phyloP scores from a whole-genome alignment of 2,888 invertebrate species.

The Cephus rjabovi region DNA sequence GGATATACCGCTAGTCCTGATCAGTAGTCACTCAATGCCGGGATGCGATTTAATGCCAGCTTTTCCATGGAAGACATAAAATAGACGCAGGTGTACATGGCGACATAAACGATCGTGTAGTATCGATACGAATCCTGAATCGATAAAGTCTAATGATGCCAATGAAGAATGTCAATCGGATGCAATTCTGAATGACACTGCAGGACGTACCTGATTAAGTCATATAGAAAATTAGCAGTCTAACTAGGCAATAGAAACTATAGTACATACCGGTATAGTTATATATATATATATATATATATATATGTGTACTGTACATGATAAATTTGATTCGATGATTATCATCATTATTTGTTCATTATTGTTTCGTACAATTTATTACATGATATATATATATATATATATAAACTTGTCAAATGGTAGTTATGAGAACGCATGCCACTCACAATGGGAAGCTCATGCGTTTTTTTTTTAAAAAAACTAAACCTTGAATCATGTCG shows the following conservation, averaged over 20 bases:
- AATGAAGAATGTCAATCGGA: not conserved
- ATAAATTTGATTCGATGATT: too few species aligned
- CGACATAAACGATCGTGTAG: constrained; percentile 49
- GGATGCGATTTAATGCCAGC: constrained; percentile 42
- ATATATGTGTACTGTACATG: too few species aligned
- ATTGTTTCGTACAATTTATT: too few species aligned
- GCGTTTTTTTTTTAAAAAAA: too few species aligned
- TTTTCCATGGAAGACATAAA: constrained; percentile 49
- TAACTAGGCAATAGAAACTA: not conserved
- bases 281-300: too few species aligned
- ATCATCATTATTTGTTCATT: too few species aligned
- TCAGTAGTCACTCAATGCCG: constrained; percentile 26
- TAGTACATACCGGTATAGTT: not conserved
- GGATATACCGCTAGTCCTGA: constrained; percentile 15
- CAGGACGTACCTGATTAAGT: not conserved
- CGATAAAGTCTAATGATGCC: constrained; percentile 32
- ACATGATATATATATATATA: not conserved
- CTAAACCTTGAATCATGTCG: too few species aligned
- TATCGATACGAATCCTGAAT: constrained; percentile 46
- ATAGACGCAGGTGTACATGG: constrained; percentile 48
- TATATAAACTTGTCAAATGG: too few species aligned
- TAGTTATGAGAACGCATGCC: too few species aligned
- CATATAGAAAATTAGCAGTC: not conserved
- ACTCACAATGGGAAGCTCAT: too few species aligned
- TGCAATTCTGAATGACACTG: not conserved